A percentile compares a stretch with the other conserved stretches of the same genome.
These are phyloP conservation scores for Orchesella flavescens DNA, from an alignment of 2,888 invertebrate genomes.

Conservation along the genomic window DNA sequence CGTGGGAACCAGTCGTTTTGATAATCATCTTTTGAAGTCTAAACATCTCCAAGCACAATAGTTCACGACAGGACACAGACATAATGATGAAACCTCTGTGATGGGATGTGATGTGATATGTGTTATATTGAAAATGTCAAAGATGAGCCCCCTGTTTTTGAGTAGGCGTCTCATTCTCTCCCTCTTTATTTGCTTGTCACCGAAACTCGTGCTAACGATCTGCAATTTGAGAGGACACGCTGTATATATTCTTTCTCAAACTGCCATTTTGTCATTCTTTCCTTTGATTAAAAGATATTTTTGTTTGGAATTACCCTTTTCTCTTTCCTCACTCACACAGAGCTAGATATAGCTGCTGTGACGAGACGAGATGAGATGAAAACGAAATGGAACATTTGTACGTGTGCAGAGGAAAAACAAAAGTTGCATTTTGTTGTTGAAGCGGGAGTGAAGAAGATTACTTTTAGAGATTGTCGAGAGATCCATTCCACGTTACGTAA, in stretches of 20 bases:
- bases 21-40: no score
- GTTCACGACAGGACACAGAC: no score
- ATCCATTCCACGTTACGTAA: no score
- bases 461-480: slow-evolving; percentile 3
- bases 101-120: no score
- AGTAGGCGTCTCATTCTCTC: slow-evolving; percentile 11
- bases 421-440: not conserved
- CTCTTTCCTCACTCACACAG: not conserved
- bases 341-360: no score
- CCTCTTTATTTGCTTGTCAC: not conserved
- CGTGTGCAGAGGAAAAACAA: not conserved
- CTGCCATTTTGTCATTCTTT: slow-evolving; percentile 12
- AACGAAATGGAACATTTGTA: not conserved
- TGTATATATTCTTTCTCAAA: slow-evolving; percentile 8
- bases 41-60: no score
- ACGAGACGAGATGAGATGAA: not conserved
- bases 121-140: no score
- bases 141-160: no score
- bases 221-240: not conserved
- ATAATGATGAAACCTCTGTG: no score
- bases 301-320: slow-evolving; percentile 16
- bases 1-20: not conserved
- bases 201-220: slow-evolving; percentile 31
- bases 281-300: slow-evolving; percentile 4
- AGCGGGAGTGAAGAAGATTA: not conserved